Base-by-base conservation (phyloP, 2,888 invertebrate genomes). In the Limnephilus lunatus region DNA sequence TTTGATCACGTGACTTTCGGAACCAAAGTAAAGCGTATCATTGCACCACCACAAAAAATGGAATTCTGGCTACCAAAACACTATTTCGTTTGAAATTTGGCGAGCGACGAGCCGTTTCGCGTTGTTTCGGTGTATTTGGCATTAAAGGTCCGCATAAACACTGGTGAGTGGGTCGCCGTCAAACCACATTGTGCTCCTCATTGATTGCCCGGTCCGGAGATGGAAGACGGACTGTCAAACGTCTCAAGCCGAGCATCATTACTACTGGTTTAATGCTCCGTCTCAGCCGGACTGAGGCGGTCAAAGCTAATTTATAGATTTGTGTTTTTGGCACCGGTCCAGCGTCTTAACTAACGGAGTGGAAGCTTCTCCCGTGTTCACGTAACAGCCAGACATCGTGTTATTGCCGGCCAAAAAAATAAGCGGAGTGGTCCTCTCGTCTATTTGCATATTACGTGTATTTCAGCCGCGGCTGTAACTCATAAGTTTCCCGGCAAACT, bases 221-320 rank as follows among this genome's bases (percentile, higher is more conserved):
- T 15, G 5, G 53, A 68, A 68, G 68, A 90, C 39, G 68, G 85
- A 85, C 48, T 68, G 85, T 90, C 85, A 68, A 44, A 39, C 68
- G 68, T 85, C 85, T 85, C 53, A 68, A 35, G 80, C 53, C 39
- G 91, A 90, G 92, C 91, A 87, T 91, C 92, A 87, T 91, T 91
- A 91, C 81, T 32, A 89, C 39, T 82, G 83, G 31, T 90, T 91
- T 88, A 91, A 93, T 92, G 86, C 85, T 68, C 83, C 90, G 93
- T 91, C 93, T 88, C 93, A 81, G 91, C 83, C 89, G 93, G 91
- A 91, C 92, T 86, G 86, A 91, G 85, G 87, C 86, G 93, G 85
- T 93, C 93, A 93, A 91, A 93, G 93, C 91, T 93, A 93, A 93
- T 93, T 93, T 93, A 93, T 92, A 93, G 92, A 93, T 90, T 68